Conservation (phyloP, 1,140 invertebrate species). For the Cotesia typhae region DNA sequence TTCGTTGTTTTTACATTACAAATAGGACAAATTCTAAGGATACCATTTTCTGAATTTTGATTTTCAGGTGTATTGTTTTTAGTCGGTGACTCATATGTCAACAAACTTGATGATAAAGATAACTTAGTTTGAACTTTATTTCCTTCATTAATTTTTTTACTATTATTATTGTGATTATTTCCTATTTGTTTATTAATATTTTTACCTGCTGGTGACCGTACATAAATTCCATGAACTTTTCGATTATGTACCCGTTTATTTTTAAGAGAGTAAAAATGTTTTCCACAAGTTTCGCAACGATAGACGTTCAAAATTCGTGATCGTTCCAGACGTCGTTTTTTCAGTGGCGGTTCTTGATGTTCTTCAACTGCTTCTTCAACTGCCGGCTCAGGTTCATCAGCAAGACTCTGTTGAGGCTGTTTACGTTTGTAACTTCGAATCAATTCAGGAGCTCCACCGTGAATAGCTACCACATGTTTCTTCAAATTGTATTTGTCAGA, state of each 20-base stretch:
- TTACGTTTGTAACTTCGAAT: constrained; percentile 10
- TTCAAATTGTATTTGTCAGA: constrained; percentile 8
- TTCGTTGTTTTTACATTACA: too few relatives aligned
- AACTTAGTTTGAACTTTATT: background rate
- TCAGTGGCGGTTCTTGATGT: background rate
- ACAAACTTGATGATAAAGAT: too few relatives aligned
- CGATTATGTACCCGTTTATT: background rate
- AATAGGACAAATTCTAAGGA: too few relatives aligned
- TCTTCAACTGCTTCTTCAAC: background rate
- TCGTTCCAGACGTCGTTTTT: background rate
- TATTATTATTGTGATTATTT: background rate
- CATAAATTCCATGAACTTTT: constrained; percentile 16
- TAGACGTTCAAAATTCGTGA: constrained; percentile 12
- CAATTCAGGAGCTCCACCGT: background rate
- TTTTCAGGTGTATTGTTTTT: too few relatives aligned
- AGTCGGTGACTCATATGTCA: too few relatives aligned
- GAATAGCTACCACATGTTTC: background rate
- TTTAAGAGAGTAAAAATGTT: constrained; percentile 13
- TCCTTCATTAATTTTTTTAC: background rate
- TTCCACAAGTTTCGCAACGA: constrained; percentile 23
- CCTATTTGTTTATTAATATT: background rate
- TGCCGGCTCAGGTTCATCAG: background rate
- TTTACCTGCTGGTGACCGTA: background rate
- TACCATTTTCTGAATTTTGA: too few relatives aligned
- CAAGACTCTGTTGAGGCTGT: background rate